Conservation (phyloP, 2,888 invertebrate species). For the Cylloceria caligata region DNA sequence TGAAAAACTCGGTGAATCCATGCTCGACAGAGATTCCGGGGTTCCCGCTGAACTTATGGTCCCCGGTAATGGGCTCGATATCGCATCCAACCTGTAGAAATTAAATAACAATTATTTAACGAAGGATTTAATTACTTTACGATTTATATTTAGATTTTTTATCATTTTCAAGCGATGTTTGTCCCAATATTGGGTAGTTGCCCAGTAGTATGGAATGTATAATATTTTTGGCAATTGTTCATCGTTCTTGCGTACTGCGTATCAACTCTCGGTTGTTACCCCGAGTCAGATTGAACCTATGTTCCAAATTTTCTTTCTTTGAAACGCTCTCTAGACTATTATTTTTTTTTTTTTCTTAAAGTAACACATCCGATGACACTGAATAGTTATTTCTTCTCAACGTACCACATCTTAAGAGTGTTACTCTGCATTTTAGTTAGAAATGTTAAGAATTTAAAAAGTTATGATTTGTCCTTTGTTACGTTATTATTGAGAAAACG, state of each 20-base stretch:
- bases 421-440: too few species aligned
- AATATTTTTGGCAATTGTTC: constrained; percentile 1
- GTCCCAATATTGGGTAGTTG: neutral
- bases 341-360: too few species aligned
- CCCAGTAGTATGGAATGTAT: neutral
- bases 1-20: constrained; percentile 87
- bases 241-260: constrained; percentile 12
- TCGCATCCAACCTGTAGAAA: constrained; percentile 77
- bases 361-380: too few species aligned
- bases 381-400: too few species aligned
- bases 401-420: too few species aligned
- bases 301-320: too few species aligned
- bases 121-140: neutral
- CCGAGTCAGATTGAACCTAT: too few species aligned
- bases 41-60: constrained; percentile 87
- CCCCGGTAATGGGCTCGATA: constrained; percentile 85
- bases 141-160: constrained; percentile 9
- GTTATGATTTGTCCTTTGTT: too few species aligned
- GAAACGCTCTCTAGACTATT: too few species aligned
- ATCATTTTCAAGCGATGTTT: neutral
- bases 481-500: too few species aligned
- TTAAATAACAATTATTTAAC: neutral
- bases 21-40: constrained; percentile 87
- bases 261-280: too few species aligned
- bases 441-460: too few species aligned